Base-by-base conservation (phyloP, 2,113 vertebrate genomes). In the Verasper variegatus region DNA sequence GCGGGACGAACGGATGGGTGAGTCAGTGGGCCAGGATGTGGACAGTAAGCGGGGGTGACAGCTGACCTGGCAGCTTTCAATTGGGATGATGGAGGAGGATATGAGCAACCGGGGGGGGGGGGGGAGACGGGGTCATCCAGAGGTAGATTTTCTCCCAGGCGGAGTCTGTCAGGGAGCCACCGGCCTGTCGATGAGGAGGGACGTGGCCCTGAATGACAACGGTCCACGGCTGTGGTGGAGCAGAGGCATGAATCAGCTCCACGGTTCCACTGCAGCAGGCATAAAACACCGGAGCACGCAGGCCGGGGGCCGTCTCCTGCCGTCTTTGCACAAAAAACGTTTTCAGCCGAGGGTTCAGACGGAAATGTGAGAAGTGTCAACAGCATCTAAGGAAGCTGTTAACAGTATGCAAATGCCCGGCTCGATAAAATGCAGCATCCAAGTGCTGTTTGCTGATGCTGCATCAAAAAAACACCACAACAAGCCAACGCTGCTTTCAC, bases 11-110 rank as follows among this genome's bases (percentile, higher is more conserved):
- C 74, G 78, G 76, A 85, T 82, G 85, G 77, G 81, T 74, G 76
- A 85, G 80, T 85, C 78, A 47, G 73, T 86, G 83, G 78, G 51
- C 76, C 71, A 63, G 71, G 67, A 81, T 79, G 67, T 71, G 74
- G 76, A 84, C 40, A 27, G 85, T 89, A 85, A 90, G 82, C 82
- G 56, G 72, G 66, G 77, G 63, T 77, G 86, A 92, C 91, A 91
- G 91, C 89, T 89, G 90, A 91, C 85, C 85, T 83, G 85, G 82
- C 83, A 85, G 72, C 70, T 78, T 74, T 71, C 70, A 61, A 52
- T 74, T 51, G 78, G 51, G 71, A 74, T 78, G 76, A 88, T 83
- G 78, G 83, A 77, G 57, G 71, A 80, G 71, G 69, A 68, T 74
- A 85, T 71, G 76, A 86, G 72, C 64, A 65, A 17, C 47, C n/a